Percentiles rank a stretch among this genome's conserved stretches.
Conservation (phyloP, 1,140 invertebrate genomes). For the Drosophila micromelanica region DNA sequence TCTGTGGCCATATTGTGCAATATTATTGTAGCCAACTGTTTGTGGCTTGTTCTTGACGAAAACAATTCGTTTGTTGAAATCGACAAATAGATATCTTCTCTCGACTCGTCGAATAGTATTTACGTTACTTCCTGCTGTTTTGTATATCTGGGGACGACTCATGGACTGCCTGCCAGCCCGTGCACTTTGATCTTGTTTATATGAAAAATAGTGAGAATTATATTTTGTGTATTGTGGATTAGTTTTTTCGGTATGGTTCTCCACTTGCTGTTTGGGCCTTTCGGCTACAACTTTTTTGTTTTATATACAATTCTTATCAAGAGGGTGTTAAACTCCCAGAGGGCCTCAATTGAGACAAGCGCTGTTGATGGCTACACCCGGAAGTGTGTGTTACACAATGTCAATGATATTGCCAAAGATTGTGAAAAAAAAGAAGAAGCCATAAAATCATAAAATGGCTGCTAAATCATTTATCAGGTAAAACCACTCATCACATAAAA, state of each 20-base stretch:
- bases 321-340: constrained; percentile 69
- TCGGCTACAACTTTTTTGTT: constrained; percentile 41
- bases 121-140: constrained; percentile 78
- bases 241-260: constrained; percentile 44
- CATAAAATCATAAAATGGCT: constrained; percentile 1
- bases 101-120: constrained; percentile 44
- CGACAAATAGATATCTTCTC: constrained; percentile 44
- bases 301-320: constrained; percentile 71
- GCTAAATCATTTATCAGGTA: not conserved
- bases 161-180: constrained; percentile 42
- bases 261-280: constrained; percentile 38
- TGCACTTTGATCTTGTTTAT: constrained; percentile 80
- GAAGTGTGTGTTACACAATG: constrained; percentile 46
- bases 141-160: constrained; percentile 74
- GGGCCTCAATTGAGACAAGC: constrained; percentile 30
- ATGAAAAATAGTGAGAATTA: constrained; percentile 73
- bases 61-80: constrained; percentile 69
- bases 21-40: constrained; percentile 69
- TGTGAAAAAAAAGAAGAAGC: constrained; percentile 23
- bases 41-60: constrained; percentile 59
- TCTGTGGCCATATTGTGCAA: constrained; percentile 81
- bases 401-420: constrained; percentile 42
- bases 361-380: constrained; percentile 31
- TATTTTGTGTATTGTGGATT: constrained; percentile 38
- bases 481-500: not conserved